A percentile compares a stretch with the other conserved stretches of the same genome.
Conservation (phyloP, 1,140 invertebrate genomes). For the Drosophila lacteicornis region DNA sequence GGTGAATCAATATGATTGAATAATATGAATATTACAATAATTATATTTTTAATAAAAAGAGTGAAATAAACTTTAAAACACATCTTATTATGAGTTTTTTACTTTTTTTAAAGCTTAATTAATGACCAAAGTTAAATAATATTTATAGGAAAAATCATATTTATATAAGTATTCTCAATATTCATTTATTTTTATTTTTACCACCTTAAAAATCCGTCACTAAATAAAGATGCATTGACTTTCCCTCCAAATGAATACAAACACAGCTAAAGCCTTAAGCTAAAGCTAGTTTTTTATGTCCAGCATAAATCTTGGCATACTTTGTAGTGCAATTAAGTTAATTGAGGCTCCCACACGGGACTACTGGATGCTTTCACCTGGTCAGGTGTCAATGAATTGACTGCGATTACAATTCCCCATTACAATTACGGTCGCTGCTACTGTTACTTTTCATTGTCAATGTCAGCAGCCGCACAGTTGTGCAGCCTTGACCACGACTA, state of each 20-base stretch:
- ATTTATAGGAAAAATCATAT: neutral
- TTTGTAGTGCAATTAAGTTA: slow-evolving; percentile 67
- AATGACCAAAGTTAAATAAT: too few species aligned
- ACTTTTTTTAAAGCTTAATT: neutral
- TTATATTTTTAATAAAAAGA: neutral
- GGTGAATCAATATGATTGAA: too few species aligned
- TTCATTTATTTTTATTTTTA: too few species aligned
- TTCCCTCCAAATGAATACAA: neutral
- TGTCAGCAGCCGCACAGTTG: slow-evolving; percentile 47
- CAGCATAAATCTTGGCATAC: slow-evolving; percentile 66
- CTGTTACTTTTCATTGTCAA: slow-evolving; percentile 65
- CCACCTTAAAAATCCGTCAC: too few species aligned
- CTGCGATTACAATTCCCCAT: slow-evolving; percentile 40
- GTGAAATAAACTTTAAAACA: too few species aligned
- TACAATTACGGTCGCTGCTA: slow-evolving; percentile 7
- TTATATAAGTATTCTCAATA: too few species aligned
- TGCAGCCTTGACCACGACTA: slow-evolving; percentile 83
- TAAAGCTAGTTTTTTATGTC: slow-evolving; percentile 24
- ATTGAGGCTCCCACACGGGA: slow-evolving; percentile 37
- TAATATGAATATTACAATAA: too few species aligned
- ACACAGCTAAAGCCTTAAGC: neutral
- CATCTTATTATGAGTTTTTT: too few species aligned
- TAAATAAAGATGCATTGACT: too few species aligned
- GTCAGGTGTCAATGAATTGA: slow-evolving; percentile 77
- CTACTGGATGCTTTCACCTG: slow-evolving; percentile 54